Evolutionary conservation across 92 coral and sea anemone species (phyloP).

Genomic region (Meandrina meandrites): DNA sequence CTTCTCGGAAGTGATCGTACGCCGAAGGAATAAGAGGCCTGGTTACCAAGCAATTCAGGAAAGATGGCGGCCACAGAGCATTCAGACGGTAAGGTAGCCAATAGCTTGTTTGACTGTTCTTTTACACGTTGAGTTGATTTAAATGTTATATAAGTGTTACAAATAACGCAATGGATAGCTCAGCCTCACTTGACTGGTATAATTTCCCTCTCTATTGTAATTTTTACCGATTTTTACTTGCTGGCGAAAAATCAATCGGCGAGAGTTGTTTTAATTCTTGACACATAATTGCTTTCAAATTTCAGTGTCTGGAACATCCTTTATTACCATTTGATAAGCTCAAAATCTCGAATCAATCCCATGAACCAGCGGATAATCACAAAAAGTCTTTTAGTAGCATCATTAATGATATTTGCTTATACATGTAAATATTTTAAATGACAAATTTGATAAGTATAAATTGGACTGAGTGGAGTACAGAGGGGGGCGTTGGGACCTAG

Average conservation of each 20-base stretch:
- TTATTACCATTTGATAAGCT: neutral
- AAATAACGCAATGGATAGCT: slow-evolving; percentile 17
- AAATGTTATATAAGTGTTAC: slow-evolving; percentile 47
- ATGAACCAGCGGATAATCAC: neutral
- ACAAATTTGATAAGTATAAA: too few species aligned
- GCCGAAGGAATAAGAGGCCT: neutral
- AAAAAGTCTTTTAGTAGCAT: too few species aligned
- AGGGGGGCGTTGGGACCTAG: too few species aligned
- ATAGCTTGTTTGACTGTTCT: neutral
- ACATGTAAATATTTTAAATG: too few species aligned
- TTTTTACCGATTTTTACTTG: neutral
- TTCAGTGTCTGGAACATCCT: neutral
- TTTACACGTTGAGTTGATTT: slow-evolving; percentile 37
- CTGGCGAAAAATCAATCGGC: neutral
- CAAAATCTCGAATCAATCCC: neutral
- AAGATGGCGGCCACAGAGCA: slow-evolving; percentile 1
- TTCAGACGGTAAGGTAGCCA: slow-evolving; percentile 4
- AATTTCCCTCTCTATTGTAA: neutral
- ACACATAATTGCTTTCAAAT: neutral
- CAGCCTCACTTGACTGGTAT: too few species aligned
- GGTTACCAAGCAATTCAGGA: neutral
- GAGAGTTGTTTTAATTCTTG: neutral
- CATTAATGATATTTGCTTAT: too few species aligned
- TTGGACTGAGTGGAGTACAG: too few species aligned
- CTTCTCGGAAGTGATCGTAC: too few species aligned